These are phyloP conservation scores for Caenorhabditis brenneri DNA, from an alignment of 1,140 invertebrate genomes.

Conservation along the genomic window DNA sequence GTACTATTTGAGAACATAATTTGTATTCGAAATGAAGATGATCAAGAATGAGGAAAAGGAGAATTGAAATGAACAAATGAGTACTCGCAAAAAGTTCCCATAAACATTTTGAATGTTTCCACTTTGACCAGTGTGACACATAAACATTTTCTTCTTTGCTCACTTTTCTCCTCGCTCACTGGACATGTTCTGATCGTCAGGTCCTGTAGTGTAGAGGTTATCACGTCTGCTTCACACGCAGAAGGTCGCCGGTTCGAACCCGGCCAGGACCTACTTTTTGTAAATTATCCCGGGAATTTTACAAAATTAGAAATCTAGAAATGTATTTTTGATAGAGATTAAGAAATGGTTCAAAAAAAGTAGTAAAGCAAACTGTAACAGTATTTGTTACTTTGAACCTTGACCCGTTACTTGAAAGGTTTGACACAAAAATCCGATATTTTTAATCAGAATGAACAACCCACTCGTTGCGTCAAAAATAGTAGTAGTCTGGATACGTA, in stretches of 20 bases:
- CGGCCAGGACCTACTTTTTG: conserved; percentile 50
- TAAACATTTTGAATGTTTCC: background rate
- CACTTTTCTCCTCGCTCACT: background rate
- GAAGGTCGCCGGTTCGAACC: conserved; percentile 66
- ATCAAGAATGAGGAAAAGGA: background rate
- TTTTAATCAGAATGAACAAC: no score
- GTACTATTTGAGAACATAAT: background rate
- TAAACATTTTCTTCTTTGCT: background rate
- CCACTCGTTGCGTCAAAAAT: background rate
- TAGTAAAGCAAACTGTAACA: no score
- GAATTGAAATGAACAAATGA: no score
- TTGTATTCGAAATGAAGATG: background rate
- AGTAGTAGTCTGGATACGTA: background rate
- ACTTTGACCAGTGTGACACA: background rate
- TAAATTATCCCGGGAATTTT: no score
- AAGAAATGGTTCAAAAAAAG: no score
- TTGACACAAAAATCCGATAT: no score
- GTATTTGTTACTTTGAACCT: no score
- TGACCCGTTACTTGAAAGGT: no score
- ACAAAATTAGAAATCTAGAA: no score
- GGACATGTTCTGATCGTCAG: background rate
- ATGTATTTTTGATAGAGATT: no score
- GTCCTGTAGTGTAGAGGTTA: conserved; percentile 61
- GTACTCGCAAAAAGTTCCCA: background rate
- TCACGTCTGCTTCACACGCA: conserved; percentile 66